Base-by-base conservation (phyloP, 2,113 vertebrate species). In the Mesitornis unicolor region DNA sequence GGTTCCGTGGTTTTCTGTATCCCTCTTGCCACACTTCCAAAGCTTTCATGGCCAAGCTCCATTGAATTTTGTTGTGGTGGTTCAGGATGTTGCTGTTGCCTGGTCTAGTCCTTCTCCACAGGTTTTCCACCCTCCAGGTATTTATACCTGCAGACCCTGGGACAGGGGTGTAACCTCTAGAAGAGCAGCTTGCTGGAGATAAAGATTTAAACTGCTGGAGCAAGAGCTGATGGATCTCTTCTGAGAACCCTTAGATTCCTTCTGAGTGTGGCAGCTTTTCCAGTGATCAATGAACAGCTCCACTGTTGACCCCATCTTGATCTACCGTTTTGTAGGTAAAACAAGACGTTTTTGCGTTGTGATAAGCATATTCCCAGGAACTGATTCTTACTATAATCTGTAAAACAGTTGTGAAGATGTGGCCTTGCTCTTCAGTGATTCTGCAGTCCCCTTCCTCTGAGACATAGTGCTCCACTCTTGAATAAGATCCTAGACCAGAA, bases 401-500 rank as follows among this genome's bases (percentile, higher is more conserved):
- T 51, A 48, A 61, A 85, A 63, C 7, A 16, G 10, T 47, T 61
- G 40, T 50, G 47, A 70, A 89, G 57, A 59, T n/a, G 19, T 10
- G 26, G 63, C 68, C 64, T 88, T 89, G 68, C 36, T 88, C 48
- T 85, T 71, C 60, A 85, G 60, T 35, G 70, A 6, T 69, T 85
- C 65, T 87, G 63, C 84, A 92, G 50, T 84, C 47, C 38, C 75
- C 94, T 94, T 70, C 93, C 93, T 93, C 89, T 90, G 95, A 96
- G 76, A 51, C 63, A 80, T 73, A 75, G 95, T 93, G 92, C 97
- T 97, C 95, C 80, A 90, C 93, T 96, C 93, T 97, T 47, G 77
- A 97, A 96, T 95, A 97, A 97, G 89, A 98, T 95, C 96, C 94
- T 97, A 93, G 96, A 94, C 93, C 68, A 82, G 93, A 92, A 96